Base-by-base conservation (phyloP, 1,140 invertebrate species). In the Mycetomoellerius zeteki region DNA sequence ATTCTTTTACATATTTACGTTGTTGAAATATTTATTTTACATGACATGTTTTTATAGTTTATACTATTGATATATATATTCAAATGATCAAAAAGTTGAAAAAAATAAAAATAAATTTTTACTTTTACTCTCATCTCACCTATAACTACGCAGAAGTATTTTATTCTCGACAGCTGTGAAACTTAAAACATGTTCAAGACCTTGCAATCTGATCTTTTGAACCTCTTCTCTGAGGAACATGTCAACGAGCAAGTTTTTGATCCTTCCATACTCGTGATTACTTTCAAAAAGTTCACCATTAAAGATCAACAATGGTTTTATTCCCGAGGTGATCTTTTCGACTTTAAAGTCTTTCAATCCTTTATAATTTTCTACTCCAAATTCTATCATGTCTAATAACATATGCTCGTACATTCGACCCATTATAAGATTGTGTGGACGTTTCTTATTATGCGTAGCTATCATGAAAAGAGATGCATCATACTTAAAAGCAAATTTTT, bases 371-470 rank as follows among this genome's bases (percentile, higher is more conserved):
- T 98, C 97, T 21, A 99, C 96, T 27, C 98, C 98, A 86, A 99
- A 96, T 96, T 99, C 99, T 90, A 99, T 97, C 98, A 99, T 99
- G 93, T 99, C 99, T 58, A 99, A 95, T 37, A 99, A 94, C 67
- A 98, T 97, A 92, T 98, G 96, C 95, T 99, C 98, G 95, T 97
- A 99, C 90, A 98, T 97, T 89, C 99, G 96, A 3, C 98, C 99
- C 85, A 99, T 94, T 50, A 99, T 95, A 64, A 99, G 94, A 96
- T 99, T 99, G 92, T 99, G 97, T 2, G 99, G 99, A 27, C 99
- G 96, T 94, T 99, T 99, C 95, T 99, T 99, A 73, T 97, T 98
- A 88, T 98, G 97, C n/a, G 97, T 98, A 24, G 97, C 98, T 93
- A 99, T 98, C 76, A 98, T 96, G 96, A 99, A 99, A 37, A 99